phyloP scores from a whole-genome alignment of 1,140 invertebrate genomes.

The Drosophila rhopaloa region DNA sequence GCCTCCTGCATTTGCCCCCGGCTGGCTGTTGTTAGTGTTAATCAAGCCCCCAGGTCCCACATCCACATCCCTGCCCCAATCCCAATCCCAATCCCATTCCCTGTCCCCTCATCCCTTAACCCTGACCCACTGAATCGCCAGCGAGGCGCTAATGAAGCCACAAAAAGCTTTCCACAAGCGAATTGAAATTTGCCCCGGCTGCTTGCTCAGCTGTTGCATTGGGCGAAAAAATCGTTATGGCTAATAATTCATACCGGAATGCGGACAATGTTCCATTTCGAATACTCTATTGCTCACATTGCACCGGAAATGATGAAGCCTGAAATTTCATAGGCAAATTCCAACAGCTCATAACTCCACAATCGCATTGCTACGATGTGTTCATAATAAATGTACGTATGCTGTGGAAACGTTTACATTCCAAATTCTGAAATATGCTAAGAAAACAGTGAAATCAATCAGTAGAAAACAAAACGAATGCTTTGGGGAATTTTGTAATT shows the following conservation, averaged over 20 bases:
- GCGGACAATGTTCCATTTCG: background rate
- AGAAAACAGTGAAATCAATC: background rate
- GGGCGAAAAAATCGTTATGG: conserved; percentile 4
- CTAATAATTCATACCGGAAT: background rate
- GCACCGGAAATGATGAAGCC: too few species aligned
- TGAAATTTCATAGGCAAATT: background rate
- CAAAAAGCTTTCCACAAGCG: conserved; percentile 56
- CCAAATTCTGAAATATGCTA: too few species aligned
- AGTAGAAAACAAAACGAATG: too few species aligned
- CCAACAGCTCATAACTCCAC: too few species aligned
- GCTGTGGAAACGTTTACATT: too few species aligned
- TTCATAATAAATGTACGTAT: too few species aligned
- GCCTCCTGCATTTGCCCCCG: conserved; percentile 21
- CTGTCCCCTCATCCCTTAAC: background rate
- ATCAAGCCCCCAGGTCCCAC: conserved; percentile 35
- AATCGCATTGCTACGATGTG: too few species aligned
- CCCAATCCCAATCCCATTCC: too few species aligned
- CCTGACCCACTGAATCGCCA: background rate
- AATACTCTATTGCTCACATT: background rate
- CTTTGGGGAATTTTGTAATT: too few species aligned
- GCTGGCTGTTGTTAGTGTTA: conserved; percentile 40
- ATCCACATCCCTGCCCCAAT: background rate
- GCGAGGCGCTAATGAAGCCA: conserved; percentile 71
- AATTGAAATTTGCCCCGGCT: conserved; percentile 39
- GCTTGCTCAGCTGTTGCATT: conserved; percentile 21